Base-by-base conservation (phyloP, 2,113 vertebrate species). In the Alethe diademata region DNA sequence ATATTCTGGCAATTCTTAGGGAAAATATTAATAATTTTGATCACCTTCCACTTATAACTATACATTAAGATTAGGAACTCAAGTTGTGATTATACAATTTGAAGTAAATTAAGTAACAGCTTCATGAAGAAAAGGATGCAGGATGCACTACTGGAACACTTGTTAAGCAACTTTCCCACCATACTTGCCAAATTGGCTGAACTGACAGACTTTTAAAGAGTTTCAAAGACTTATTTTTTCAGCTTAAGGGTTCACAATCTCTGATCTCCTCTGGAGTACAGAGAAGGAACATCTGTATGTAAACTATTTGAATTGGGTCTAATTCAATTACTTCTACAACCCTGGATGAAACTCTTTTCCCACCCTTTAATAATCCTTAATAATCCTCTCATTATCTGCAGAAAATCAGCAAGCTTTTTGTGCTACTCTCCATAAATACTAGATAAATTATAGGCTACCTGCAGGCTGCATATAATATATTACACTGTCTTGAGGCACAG, bases 331-430 rank as follows among this genome's bases (percentile, higher is more conserved):
- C 65, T 92, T 92, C 38, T 58, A 66, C 79, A 96, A 84, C 43
- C 72, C 86, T 95, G 76, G 89, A 92, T 53, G 56, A 92, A 97
- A 85, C 28, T 71, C 35, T 84, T 95, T 96, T 96, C 95, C 96
- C 96, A 97, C 65, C 57, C 73, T 93, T 73, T 75, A 93, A 88
- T 91, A 95, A 95, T 86, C 79, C 86, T 76, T 76, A 86, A 92
- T 94, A 97, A 96, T 93, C 83, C 76, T 70, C 73, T 78, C 43
- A 9, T 72, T 78, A 91, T 93, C 91, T 92, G 69, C 56, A 53
- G 48, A 88, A 74, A 89, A 93, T 71, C 35, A 0, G 31, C 40
- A 67, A 85, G 36, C 40, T 66, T 85, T 93, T 86, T 91, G 75
- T 84, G 65, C 65, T 75, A n/a, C 36, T 86, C 69, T 78, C 40